A percentile compares a stretch with the other conserved stretches of the same genome.
phyloP scores from a whole-genome alignment of 37 sponge, comb jelly and placozoan genomes.

The Hormiphora californensis region DNA sequence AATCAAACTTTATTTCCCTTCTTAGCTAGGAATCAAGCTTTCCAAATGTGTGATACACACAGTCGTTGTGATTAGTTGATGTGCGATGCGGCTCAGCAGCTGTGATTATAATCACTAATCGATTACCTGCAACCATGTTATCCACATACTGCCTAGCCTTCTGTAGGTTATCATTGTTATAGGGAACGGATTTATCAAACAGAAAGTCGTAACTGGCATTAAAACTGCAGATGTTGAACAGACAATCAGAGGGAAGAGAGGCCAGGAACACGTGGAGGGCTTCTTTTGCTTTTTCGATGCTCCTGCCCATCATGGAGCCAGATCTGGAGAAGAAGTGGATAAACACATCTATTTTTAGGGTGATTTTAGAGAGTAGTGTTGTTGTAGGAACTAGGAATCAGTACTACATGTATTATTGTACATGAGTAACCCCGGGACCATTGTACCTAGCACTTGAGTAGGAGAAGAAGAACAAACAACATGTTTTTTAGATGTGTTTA shows the following conservation, averaged over 20 bases:
- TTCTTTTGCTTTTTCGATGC: conserved; percentile 53
- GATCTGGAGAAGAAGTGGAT: not conserved
- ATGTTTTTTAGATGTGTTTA: not conserved
- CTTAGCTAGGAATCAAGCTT: not conserved
- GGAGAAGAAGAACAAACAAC: no score
- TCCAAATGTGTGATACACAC: not conserved
- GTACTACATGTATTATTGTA: no score
- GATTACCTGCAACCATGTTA: conserved; percentile 35
- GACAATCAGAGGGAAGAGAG: conserved; percentile 30
- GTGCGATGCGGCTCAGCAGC: no score
- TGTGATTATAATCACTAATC: no score
- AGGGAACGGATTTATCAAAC: not conserved
- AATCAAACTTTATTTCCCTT: not conserved
- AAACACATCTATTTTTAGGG: no score
- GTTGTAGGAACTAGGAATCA: no score
- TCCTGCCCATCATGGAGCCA: conserved; percentile 44
- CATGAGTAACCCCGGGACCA: no score
- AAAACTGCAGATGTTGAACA: conserved; percentile 47
- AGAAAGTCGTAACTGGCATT: conserved; percentile 43
- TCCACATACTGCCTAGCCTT: not conserved
- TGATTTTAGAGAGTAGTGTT: no score
- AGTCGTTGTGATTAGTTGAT: no score
- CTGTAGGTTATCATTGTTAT: not conserved
- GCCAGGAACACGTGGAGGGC: conserved; percentile 51
- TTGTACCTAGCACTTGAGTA: no score